A percentile compares a stretch with the other conserved stretches of the same genome.
phyloP scores from a whole-genome alignment of 2,888 invertebrate genomes.

The Synanthedon tipuliformis region DNA sequence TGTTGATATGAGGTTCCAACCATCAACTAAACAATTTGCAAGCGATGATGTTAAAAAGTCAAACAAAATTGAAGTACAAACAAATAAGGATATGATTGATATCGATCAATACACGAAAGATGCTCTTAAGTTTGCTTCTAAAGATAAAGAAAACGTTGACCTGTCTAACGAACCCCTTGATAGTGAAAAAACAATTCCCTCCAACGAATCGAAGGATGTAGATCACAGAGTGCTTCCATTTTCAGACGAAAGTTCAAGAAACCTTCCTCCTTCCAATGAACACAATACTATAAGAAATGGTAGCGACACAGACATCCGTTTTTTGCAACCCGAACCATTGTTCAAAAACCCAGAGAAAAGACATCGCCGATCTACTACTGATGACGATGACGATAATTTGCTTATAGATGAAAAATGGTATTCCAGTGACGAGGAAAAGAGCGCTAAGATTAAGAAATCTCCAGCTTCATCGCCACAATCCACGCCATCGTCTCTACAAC shows the following conservation, averaged over 20 bases:
- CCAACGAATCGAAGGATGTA: slow-evolving; percentile 52
- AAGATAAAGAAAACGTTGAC: slow-evolving; percentile 62
- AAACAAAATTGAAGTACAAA: slow-evolving; percentile 25
- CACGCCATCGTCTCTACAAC: slow-evolving; percentile 32
- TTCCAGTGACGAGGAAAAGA: slow-evolving; percentile 82
- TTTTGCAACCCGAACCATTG: slow-evolving; percentile 57
- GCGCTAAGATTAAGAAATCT: slow-evolving; percentile 40
- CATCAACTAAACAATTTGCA: slow-evolving; percentile 19
- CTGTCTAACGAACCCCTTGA: slow-evolving; percentile 50
- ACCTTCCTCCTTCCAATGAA: slow-evolving; percentile 20
- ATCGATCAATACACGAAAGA: slow-evolving; percentile 68
- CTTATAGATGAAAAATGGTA: slow-evolving; percentile 79
- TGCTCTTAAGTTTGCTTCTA: slow-evolving; percentile 59
- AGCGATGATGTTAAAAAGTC: slow-evolving; percentile 25
- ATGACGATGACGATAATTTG: slow-evolving; percentile 71
- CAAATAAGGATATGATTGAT: slow-evolving; percentile 56
- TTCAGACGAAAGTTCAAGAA: slow-evolving; percentile 35
- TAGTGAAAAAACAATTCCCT: slow-evolving; percentile 27
- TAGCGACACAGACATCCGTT: slow-evolving; percentile 58
- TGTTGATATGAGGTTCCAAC: slow-evolving; percentile 62
- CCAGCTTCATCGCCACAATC: slow-evolving; percentile 44
- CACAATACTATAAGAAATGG: slow-evolving; percentile 30
- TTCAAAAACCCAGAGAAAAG: slow-evolving; percentile 57
- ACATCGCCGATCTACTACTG: slow-evolving; percentile 62
- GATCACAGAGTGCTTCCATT: slow-evolving; percentile 64